Percentiles rank a stretch among this genome's conserved stretches.
phyloP scores from a whole-genome alignment of 23 tunicate genomes.

The Clavelina lepadiformis region DNA sequence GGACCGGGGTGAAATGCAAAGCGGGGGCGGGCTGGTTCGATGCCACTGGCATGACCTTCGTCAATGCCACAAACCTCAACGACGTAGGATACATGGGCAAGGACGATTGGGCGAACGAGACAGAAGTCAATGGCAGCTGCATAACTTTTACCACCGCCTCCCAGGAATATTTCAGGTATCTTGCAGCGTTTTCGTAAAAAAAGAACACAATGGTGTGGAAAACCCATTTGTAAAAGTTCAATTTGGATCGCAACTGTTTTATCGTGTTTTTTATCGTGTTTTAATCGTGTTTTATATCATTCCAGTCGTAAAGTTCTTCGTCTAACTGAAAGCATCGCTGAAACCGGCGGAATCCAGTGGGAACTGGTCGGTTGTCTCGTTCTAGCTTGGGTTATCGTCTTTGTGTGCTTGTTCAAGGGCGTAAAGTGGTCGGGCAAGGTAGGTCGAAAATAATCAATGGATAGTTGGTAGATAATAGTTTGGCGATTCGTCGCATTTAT shows the following conservation, averaged over 20 bases:
- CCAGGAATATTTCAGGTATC: slow-evolving; percentile 84
- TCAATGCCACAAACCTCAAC: slow-evolving; percentile 10
- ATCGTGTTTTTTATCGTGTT: too few relatives aligned
- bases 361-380: slow-evolving; percentile 37
- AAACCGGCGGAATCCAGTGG: slow-evolving; percentile 49
- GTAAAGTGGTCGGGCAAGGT: slow-evolving; percentile 91
- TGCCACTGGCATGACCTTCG: slow-evolving; percentile 5
- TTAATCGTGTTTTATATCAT: background rate
- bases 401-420: slow-evolving; percentile 69
- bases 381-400: slow-evolving; percentile 72
- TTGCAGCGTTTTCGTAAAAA: too few relatives aligned
- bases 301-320: slow-evolving; percentile 54
- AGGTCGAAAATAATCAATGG: background rate
- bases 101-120: slow-evolving; percentile 7
- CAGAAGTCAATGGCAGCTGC: slow-evolving; percentile 62
- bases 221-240: background rate
- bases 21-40: slow-evolving; percentile 50
- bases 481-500: too few relatives aligned
- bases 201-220: too few relatives aligned
- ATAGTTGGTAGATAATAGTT: too few relatives aligned
- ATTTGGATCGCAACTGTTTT: background rate
- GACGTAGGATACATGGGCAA: slow-evolving; percentile 1
- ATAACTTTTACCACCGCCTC: slow-evolving; percentile 46
- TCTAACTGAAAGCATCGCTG: slow-evolving; percentile 40
- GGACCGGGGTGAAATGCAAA: slow-evolving; percentile 36